Base-by-base conservation (phyloP, 1,140 invertebrate species). In the Aphis gossypii region DNA sequence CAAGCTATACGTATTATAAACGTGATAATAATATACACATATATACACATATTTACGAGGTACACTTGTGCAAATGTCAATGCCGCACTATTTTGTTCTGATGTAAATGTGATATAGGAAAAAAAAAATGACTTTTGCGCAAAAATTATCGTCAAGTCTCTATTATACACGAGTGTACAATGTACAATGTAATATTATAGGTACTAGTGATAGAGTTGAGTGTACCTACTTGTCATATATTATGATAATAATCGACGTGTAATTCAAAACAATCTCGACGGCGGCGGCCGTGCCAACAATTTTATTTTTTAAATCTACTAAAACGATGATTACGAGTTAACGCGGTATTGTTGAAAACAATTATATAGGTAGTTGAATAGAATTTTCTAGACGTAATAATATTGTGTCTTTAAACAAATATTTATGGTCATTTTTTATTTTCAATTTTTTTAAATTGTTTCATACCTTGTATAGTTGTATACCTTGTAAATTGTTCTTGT, bases 71-170 rank as follows among this genome's bases (percentile, higher is more conserved):
- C 21, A 41, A 23, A 44, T 44, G 83, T 84, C 83, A 41, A 84
- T 38, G 82, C 8, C 83, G 83, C 83, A 84, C 23, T 23, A 30
- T 30, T 86, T 86, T 44, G n/a, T 48, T 87, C 44, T 18, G 41
- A 87, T 48, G 84, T 48, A 46, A 87, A 87, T 48, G 11, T 44
- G 41, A 20, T 3, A 4, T 1, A 44, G 0, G 0, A 18, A 8
- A 6, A 86, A 86, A 87, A 87, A 87, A 87, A 46, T 30, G 44
- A 87, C 44, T 87, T 86, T 44, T 25, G 41, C 83, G 44, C 84
- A 86, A 86, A 87, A 87, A n/a, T 87, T n/a, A 11, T n/a, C 41
- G 44, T 87, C 84, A 1, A 87, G 84, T 87, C 23, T 87, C 44
- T 46, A 20, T 20, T 46, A 87, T 86, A 18, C 46, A 46, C 46